Conservation (phyloP, 2,113 vertebrate species). For the Oophaga pumilio region DNA sequence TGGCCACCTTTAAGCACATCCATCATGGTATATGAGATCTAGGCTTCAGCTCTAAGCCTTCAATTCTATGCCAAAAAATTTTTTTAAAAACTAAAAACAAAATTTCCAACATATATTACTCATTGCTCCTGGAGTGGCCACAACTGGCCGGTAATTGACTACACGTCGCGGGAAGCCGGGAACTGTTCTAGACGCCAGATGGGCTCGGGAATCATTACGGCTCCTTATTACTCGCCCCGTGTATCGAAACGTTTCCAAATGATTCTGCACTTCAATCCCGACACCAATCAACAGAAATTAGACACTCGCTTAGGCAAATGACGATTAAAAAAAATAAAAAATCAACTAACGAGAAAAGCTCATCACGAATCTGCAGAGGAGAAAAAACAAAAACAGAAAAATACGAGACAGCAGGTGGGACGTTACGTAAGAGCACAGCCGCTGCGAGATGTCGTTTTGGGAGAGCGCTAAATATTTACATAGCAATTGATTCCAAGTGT, state of each 20-base stretch:
- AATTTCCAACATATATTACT: no score
- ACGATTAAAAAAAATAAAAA: neutral
- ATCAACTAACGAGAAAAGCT: neutral
- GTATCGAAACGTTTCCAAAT: neutral
- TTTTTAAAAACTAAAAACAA: no score
- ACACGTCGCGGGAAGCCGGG: no score
- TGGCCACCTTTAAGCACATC: no score
- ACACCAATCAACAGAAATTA: conserved; percentile 37
- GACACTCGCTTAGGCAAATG: conserved; percentile 27
- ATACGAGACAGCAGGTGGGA: conserved; percentile 1
- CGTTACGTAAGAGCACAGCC: conserved; percentile 28
- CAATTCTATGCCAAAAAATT: no score
- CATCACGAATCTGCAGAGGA: neutral
- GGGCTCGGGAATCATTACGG: neutral
- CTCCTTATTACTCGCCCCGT: neutral
- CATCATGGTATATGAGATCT: no score
- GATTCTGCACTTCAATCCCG: neutral
- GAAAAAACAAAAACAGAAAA: neutral
- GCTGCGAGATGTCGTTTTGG: conserved; percentile 18
- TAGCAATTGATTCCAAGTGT: conserved; percentile 28
- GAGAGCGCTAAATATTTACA: conserved; percentile 50
- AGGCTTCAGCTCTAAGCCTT: no score
- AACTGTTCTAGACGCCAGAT: neutral
- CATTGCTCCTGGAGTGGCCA: no score
- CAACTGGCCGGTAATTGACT: no score